Conservation (phyloP, 2,888 invertebrate genomes). For the Hyalella azteca region DNA sequence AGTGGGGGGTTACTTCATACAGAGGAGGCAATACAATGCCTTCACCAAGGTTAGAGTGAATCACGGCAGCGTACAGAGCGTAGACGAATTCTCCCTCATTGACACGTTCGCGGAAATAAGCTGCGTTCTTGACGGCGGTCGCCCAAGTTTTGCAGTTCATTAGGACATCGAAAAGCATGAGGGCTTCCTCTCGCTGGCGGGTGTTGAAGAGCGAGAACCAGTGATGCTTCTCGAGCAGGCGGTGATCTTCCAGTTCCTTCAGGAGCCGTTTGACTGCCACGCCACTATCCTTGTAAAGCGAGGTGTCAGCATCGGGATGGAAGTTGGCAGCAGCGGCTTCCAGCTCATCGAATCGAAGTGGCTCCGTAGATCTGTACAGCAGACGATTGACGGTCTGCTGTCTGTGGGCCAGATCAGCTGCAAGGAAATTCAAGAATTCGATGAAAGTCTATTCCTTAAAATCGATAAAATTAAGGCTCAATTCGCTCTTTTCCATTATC, state of each 20-base stretch:
- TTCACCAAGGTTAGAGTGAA: constrained; percentile 65
- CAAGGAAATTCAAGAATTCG: neutral
- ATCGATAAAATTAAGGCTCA: too few species aligned
- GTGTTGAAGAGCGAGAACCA: constrained; percentile 71
- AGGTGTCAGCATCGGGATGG: constrained; percentile 65
- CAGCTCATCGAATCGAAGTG: constrained; percentile 38
- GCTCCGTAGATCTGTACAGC: constrained; percentile 41
- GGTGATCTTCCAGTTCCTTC: constrained; percentile 67
- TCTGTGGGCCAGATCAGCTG: neutral
- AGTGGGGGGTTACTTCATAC: constrained; percentile 73
- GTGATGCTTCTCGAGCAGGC: constrained; percentile 68
- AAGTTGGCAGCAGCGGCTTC: constrained; percentile 18
- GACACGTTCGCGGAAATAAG: constrained; percentile 71
- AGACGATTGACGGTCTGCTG: constrained; percentile 47
- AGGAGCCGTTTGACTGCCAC: constrained; percentile 70
- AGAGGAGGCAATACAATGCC: constrained; percentile 70
- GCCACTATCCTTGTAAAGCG: constrained; percentile 69
- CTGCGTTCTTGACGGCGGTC: constrained; percentile 73
- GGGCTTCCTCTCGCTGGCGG: constrained; percentile 70
- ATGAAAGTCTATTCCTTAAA: too few species aligned
- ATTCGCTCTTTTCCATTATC: too few species aligned
- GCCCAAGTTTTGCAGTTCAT: constrained; percentile 75
- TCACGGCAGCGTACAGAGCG: constrained; percentile 69
- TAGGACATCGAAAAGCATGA: constrained; percentile 72
- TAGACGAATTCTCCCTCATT: constrained; percentile 74